These are phyloP conservation scores for Dioctria linearis DNA, from an alignment of 2,888 invertebrate species.

Conservation along the genomic window DNA sequence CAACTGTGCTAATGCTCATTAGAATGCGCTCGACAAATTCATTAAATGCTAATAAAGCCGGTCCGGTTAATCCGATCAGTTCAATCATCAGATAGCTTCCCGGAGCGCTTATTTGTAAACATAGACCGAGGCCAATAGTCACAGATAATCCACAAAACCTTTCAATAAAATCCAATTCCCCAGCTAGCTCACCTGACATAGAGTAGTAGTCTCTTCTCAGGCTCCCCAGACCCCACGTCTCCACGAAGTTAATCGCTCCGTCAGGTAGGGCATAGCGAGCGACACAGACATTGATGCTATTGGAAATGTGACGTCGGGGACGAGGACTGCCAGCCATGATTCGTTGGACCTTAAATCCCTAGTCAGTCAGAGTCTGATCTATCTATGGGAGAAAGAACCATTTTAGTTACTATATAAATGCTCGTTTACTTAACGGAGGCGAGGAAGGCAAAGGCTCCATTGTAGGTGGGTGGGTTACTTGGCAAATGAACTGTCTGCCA, in stretches of 20 bases:
- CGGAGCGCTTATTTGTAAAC: slow-evolving; percentile 39
- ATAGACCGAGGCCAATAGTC: slow-evolving; percentile 16
- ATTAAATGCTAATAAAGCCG: slow-evolving; percentile 38
- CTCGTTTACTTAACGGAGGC: background rate
- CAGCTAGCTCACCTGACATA: slow-evolving; percentile 20
- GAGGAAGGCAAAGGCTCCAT: background rate
- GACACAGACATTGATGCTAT: background rate
- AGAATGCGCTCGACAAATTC: slow-evolving; percentile 22
- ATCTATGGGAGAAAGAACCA: slow-evolving; percentile 14
- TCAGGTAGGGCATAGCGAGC: background rate
- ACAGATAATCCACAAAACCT: slow-evolving; percentile 37
- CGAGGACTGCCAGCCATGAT: background rate
- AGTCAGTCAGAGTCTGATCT: background rate
- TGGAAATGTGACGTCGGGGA: background rate
- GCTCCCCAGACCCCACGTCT: background rate
- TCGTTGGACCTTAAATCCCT: slow-evolving; percentile 26
- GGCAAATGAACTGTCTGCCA: slow-evolving; percentile 29
- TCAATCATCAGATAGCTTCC: slow-evolving; percentile 22
- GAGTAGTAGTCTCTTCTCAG: background rate
- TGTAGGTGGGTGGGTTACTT: slow-evolving; percentile 9
- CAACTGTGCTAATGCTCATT: slow-evolving; percentile 15
- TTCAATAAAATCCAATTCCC: slow-evolving; percentile 45
- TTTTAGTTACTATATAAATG: background rate
- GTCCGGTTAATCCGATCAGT: slow-evolving; percentile 37
- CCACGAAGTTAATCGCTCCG: background rate